Evolutionary conservation across 2,888 invertebrate genomes (phyloP), one percentile per base, ranked within the genome.

Genomic region (Patella pellucida): DNA sequence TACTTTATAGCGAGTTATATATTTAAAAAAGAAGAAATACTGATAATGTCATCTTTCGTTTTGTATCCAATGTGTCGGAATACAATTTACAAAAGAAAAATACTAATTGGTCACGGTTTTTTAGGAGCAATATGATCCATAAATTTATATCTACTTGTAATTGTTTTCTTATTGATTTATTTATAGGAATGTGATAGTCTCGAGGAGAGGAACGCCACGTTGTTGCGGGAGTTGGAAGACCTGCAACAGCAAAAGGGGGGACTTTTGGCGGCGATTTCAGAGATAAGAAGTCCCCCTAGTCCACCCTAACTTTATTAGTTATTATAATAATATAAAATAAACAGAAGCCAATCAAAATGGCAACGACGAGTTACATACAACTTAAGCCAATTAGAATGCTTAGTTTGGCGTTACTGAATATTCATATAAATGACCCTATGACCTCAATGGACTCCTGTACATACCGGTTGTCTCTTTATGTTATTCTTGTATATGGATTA

Each of bases 381-480:
- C 41, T 5, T 41, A 41, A 41, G 41, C 41, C 41, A 41, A 41
- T 41, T 41, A 41, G 9, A 41, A 41, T 9, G 41, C 41, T 41
- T 9, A 41, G 41, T 41, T 41, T 41, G 41, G 41, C 41, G 41
- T 41, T 41, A 9, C 41, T 62, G 62, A 62, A 62, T 62, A 62
- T 62, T 62, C 62, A 62, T 62, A 62, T 41, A 41, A 41, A 41
- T 19, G 62, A 62, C 62, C 62, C 23, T 62, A 62, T 62, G 62
- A 62, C 62, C 62, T 62, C 62, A 62, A 19, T 41, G 41, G 9
- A 5, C 41, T 41, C 41, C 41, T 41, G 41, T 41, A 41, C 41
- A 41, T 41, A 41, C 41, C 41, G 9, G 41, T 41, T 41, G 41
- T 41, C 41, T 41, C 41, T 41, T 41, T 1, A 41, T 41, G 41